Conservation (phyloP, 2,888 invertebrate genomes). For the Malthinus seriepunctatus region DNA sequence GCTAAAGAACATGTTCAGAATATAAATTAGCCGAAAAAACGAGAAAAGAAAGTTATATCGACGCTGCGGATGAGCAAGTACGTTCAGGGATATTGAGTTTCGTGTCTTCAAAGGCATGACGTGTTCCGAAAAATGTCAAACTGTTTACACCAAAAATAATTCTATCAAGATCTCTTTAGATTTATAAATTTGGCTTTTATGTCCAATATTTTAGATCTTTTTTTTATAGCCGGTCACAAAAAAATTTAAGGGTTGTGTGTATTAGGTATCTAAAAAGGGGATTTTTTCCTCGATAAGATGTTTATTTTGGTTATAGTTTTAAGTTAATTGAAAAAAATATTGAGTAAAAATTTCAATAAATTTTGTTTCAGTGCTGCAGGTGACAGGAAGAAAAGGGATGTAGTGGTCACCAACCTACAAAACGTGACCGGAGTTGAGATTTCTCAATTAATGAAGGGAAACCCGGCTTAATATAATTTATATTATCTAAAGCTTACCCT, state of each 20-base stretch:
- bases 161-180: background rate
- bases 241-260: too few species aligned
- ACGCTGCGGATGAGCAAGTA: slow-evolving; percentile 9
- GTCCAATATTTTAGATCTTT: too few species aligned
- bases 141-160: slow-evolving; percentile 9
- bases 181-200: too few species aligned
- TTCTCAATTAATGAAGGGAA: slow-evolving; percentile 18
- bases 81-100: slow-evolving; percentile 13
- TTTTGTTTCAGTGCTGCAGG: slow-evolving; percentile 26
- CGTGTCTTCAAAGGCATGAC: slow-evolving; percentile 9
- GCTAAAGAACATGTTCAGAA: slow-evolving; percentile 29
- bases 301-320: background rate
- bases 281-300: too few species aligned
- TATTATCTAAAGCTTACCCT: slow-evolving; percentile 12
- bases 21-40: slow-evolving; percentile 29
- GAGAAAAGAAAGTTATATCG: slow-evolving; percentile 19
- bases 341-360: slow-evolving; percentile 4
- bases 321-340: background rate
- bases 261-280: too few species aligned
- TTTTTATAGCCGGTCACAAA: too few species aligned
- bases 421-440: slow-evolving; percentile 21
- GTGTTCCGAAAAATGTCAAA: slow-evolving; percentile 6
- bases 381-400: slow-evolving; percentile 16
- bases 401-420: slow-evolving; percentile 13
- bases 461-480: slow-evolving; percentile 22